Conservation (phyloP, 1,140 invertebrate species). For the Mercenaria mercenaria region DNA sequence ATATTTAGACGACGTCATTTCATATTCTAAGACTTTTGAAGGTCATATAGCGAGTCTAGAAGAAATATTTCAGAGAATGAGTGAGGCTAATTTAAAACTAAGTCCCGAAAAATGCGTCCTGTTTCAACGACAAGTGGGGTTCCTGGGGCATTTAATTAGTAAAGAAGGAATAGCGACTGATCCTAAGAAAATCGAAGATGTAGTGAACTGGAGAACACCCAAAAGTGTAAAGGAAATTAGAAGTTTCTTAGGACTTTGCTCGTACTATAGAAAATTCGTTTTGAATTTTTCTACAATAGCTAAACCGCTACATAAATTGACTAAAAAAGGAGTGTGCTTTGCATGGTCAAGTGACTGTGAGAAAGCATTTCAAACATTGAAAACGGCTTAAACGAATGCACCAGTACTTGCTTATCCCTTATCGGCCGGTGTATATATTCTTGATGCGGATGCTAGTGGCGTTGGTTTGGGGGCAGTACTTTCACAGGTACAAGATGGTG, state of each 20-base stretch:
- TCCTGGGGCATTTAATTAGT: no score
- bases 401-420: conserved; percentile 77
- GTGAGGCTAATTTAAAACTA: conserved; percentile 53
- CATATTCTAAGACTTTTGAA: conserved; percentile 44
- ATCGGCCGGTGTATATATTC: conserved; percentile 77
- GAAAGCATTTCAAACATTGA: conserved; percentile 56
- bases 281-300: no score
- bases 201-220: conserved; percentile 56
- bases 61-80: conserved; percentile 44
- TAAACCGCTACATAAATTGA: conserved; percentile 15
- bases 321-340: not conserved
- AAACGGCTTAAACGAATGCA: conserved; percentile 66
- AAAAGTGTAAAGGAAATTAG: conserved; percentile 56
- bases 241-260: no score
- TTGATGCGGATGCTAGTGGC: conserved; percentile 85
- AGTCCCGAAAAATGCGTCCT: no score
- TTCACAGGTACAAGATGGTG: conserved; percentile 77
- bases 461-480: conserved; percentile 83
- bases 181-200: conserved; percentile 52
- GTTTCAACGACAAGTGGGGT: conserved; percentile 47
- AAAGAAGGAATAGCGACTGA: conserved; percentile 59
- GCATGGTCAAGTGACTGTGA: not conserved
- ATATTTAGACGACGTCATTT: conserved; percentile 67
- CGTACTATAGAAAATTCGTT: no score
- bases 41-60: not conserved